These are phyloP conservation scores for Mormoops blainvillei DNA, from an alignment of 2,113 vertebrate species.

Conservation along the genomic window DNA sequence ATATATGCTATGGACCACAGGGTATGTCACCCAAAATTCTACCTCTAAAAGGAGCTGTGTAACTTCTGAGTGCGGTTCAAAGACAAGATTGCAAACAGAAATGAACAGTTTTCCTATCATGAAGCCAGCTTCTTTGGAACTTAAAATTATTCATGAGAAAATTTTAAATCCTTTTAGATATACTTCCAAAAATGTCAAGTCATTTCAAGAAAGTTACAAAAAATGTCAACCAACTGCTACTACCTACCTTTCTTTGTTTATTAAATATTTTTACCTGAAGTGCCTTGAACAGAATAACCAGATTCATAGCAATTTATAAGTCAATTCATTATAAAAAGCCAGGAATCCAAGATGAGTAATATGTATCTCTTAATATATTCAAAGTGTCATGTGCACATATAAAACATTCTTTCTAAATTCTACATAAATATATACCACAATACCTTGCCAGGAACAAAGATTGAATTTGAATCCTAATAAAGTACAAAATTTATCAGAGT, in stretches of 20 bases:
- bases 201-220: slow-evolving; percentile 27
- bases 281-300: neutral
- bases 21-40: neutral
- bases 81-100: slow-evolving; percentile 51
- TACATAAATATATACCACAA: slow-evolving; percentile 49
- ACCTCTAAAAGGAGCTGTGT: slow-evolving; percentile 2
- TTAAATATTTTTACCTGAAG: slow-evolving; percentile 49
- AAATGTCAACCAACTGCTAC: neutral
- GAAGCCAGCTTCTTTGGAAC: slow-evolving; percentile 25
- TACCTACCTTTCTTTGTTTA: slow-evolving; percentile 47
- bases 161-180: slow-evolving; percentile 48
- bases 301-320: slow-evolving; percentile 52
- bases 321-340: slow-evolving; percentile 60
- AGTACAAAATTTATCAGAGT: slow-evolving; percentile 56
- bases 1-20: neutral
- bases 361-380: slow-evolving; percentile 63
- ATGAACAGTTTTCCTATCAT: neutral
- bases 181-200: slow-evolving; percentile 37
- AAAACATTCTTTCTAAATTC: slow-evolving; percentile 53
- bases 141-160: slow-evolving; percentile 49
- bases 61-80: slow-evolving; percentile 47
- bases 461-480: slow-evolving; percentile 66
- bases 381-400: slow-evolving; percentile 49
- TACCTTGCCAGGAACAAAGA: slow-evolving; percentile 49
- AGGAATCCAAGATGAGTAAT: slow-evolving; percentile 65